A percentile compares a stretch with the other conserved stretches of the same genome.
Evolutionary conservation across 92 coral and sea anemone genomes (phyloP).

Genomic region (Ricordea florida): DNA sequence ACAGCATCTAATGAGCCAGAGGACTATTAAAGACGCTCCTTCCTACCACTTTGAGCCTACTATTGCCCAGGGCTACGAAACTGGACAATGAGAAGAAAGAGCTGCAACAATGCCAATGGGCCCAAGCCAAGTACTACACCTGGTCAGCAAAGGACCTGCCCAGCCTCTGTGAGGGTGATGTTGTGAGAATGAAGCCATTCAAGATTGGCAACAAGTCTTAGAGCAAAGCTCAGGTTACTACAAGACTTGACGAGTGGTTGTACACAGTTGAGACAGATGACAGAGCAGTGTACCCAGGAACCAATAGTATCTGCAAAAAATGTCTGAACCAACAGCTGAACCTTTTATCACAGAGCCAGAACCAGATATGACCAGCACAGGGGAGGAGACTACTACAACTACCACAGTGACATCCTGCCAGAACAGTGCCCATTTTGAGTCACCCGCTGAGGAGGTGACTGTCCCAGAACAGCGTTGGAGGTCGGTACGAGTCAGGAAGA

Average conservation of each 20-base stretch:
- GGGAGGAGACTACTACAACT: neutral
- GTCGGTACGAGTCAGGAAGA: neutral
- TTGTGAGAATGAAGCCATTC: neutral
- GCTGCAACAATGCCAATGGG: neutral
- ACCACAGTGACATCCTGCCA: neutral
- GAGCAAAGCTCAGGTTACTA: neutral
- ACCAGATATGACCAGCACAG: neutral
- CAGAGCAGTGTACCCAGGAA: too few species aligned
- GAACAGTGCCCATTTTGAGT: neutral
- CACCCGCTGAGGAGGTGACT: neutral
- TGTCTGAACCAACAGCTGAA: too few species aligned
- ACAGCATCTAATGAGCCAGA: conserved; percentile 21
- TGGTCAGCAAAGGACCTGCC: neutral
- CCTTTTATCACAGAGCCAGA: too few species aligned
- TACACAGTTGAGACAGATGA: too few species aligned
- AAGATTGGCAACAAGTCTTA: neutral
- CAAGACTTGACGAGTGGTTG: too few species aligned
- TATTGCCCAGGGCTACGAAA: neutral
- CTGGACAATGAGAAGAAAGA: neutral
- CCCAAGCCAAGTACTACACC: neutral
- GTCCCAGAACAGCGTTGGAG: neutral
- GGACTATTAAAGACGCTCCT: neutral
- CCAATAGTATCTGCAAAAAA: too few species aligned
- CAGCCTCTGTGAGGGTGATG: neutral
- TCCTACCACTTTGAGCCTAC: neutral